Evolutionary conservation across 2,888 invertebrate species (phyloP), one percentile per base, ranked within the genome.

Genomic region (Saturnia pavonia): DNA sequence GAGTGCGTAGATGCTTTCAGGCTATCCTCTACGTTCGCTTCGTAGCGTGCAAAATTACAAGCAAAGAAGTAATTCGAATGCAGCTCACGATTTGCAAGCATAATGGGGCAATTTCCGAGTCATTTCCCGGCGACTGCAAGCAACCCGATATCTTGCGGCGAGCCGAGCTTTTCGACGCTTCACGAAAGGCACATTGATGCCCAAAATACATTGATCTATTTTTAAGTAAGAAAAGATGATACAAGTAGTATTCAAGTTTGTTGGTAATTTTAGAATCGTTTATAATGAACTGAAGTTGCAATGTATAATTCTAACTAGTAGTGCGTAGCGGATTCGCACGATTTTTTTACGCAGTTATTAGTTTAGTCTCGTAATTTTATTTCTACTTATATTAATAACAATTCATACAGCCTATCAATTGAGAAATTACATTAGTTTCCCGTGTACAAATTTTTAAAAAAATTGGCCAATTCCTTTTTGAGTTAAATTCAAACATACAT

Each of bases 91-190:
- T 88, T 89, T 86, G 87, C 88, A 88, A 89, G 88, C 89, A 85
- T 91, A 92, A 92, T 92, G 90, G 91, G 88, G 91, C 92, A 91
- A 92, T 92, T 92, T 92, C 91, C 91, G 85, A 83, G 88, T 90
- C 89, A 90, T 91, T 91, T 92, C 91, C 91, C 88, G 82, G 84
- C 82, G 83, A 87, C 87, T 89, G 90, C 89, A 85, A 87, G 87
- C 87, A 87, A 88, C 88, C 88, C 88, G 84, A 83, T 88, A 87
- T 89, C 90, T 91, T 90, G 91, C 81, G 91, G 89, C 81, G 78
- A 77, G 72, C 73, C 74, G 74, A 77, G 76, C 80, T 82, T 83
- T 85, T 85, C 85, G 85, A 82, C 78, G 78, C 78, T 77, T 70
- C 75, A 77, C 78, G 78, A 80, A 78, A 77, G 77, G 78, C 19